A percentile compares a stretch with the other conserved stretches of the same genome.
Conservation (phyloP, 1,140 invertebrate species). For the Argopecten irradians region DNA sequence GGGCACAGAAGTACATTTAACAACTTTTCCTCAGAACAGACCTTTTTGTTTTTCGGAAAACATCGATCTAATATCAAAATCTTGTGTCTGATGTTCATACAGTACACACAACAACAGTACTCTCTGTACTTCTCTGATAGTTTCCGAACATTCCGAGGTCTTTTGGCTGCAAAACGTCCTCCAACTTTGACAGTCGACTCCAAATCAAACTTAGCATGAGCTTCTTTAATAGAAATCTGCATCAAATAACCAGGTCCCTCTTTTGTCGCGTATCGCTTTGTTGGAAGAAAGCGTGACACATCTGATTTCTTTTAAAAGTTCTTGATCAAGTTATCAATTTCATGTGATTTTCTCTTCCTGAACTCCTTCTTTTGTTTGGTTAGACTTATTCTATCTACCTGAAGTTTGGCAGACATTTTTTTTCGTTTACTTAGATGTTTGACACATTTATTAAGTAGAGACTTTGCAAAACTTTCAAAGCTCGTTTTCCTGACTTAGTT, state of each 20-base stretch:
- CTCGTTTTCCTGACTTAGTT: background rate
- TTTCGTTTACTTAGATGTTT: too few relatives aligned
- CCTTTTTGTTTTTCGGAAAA: constrained; percentile 32
- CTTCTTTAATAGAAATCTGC: too few relatives aligned
- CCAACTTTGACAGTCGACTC: constrained; percentile 29
- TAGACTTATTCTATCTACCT: background rate
- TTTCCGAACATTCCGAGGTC: constrained; percentile 44
- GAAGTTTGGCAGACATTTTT: background rate
- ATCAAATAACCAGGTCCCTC: too few relatives aligned
- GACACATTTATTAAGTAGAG: background rate
- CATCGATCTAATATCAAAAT: constrained; percentile 38
- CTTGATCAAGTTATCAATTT: background rate
- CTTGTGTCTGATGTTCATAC: constrained; percentile 54
- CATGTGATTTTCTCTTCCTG: background rate
- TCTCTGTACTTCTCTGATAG: constrained; percentile 36
- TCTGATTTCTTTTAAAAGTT: too few relatives aligned
- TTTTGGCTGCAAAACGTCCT: constrained; percentile 43
- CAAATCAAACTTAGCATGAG: too few relatives aligned
- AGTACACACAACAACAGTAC: constrained; percentile 52
- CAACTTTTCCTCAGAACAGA: constrained; percentile 38
- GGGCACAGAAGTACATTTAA: constrained; percentile 48
- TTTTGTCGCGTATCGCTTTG: too few relatives aligned
- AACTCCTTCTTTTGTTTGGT: background rate
- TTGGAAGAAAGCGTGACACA: too few relatives aligned
- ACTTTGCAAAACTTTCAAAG: background rate